Percentiles rank a stretch among this genome's conserved stretches.
These are phyloP conservation scores for Semaprochilodus insignis DNA, from an alignment of 2,797 vertebrate genomes.

Conservation along the genomic window DNA sequence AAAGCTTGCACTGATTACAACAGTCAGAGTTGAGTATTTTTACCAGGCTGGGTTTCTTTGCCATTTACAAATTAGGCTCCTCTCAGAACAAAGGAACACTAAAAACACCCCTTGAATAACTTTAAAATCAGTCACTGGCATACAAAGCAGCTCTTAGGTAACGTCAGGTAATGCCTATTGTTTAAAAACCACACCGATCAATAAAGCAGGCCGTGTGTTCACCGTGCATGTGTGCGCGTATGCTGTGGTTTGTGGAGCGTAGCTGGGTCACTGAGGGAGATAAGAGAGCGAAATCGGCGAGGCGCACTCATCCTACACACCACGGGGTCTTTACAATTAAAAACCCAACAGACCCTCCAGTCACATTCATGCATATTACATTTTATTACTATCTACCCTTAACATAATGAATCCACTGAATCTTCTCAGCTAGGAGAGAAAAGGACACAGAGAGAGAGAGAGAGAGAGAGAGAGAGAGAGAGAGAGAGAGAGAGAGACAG, in stretches of 20 bases:
- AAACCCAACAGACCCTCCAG: conserved; percentile 59
- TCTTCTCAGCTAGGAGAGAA: conserved; percentile 27
- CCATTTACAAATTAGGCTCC: background rate
- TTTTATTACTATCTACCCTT: conserved; percentile 64
- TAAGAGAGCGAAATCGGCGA: conserved; percentile 12
- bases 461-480: conserved; percentile 5
- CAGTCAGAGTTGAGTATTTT: background rate
- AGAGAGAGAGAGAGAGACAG: conserved; percentile 50
- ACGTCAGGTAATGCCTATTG: conserved; percentile 2
- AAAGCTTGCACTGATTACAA: background rate
- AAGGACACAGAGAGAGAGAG: background rate
- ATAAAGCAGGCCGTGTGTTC: background rate
- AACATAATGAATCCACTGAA: conserved; percentile 32
- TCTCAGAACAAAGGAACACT: background rate
- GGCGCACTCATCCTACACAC: conserved; percentile 10
- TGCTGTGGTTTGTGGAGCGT: conserved; percentile 27
- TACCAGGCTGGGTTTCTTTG: background rate
- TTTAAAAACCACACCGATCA: conserved; percentile 31
- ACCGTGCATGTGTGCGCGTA: conserved; percentile 6
- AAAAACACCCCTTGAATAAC: no score
- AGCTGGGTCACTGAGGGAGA: conserved; percentile 14
- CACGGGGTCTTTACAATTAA: conserved; percentile 65
- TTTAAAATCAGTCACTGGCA: background rate
- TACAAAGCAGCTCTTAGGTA: conserved; percentile 22
- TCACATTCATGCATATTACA: conserved; percentile 53